Evolutionary conservation across 2,888 invertebrate species (phyloP).

Genomic region (Sipha maydis): DNA sequence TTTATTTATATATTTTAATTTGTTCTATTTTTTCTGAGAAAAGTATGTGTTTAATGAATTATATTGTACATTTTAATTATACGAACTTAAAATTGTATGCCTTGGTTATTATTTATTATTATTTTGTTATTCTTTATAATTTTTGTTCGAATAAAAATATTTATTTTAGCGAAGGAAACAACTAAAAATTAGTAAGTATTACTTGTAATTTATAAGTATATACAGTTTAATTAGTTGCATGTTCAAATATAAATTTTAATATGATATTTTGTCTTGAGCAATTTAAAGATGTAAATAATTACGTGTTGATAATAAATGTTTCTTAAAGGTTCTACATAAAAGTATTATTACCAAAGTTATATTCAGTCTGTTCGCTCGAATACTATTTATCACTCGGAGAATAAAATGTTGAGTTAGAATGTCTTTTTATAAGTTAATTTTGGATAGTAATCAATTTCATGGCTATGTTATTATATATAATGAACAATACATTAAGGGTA

Average conservation of each 20-base stretch:
- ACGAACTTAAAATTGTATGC: too few species aligned
- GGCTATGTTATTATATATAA: constrained; percentile 10
- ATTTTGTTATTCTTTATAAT: too few species aligned
- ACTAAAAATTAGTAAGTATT: too few species aligned
- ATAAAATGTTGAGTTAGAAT: background rate
- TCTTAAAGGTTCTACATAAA: background rate
- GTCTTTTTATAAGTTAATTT: constrained; percentile 18
- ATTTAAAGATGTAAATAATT: background rate
- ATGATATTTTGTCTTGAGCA: background rate
- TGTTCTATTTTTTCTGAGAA: too few species aligned
- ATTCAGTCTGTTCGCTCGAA: background rate
- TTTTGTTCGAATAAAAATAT: too few species aligned
- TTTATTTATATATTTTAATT: too few species aligned
- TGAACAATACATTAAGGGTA: background rate
- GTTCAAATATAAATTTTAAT: background rate
- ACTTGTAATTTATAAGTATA: too few species aligned
- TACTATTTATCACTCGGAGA: background rate
- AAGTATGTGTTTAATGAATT: too few species aligned
- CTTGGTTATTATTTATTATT: too few species aligned
- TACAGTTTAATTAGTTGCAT: background rate
- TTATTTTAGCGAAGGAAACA: too few species aligned
- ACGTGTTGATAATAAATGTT: background rate
- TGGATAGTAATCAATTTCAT: constrained; percentile 10
- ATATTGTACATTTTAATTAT: too few species aligned
- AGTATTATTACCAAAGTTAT: background rate